Evolutionary conservation across 2,113 vertebrate species (phyloP), one percentile per base, ranked within the genome.

Genomic region (Phylloscopus trochiloides): DNA sequence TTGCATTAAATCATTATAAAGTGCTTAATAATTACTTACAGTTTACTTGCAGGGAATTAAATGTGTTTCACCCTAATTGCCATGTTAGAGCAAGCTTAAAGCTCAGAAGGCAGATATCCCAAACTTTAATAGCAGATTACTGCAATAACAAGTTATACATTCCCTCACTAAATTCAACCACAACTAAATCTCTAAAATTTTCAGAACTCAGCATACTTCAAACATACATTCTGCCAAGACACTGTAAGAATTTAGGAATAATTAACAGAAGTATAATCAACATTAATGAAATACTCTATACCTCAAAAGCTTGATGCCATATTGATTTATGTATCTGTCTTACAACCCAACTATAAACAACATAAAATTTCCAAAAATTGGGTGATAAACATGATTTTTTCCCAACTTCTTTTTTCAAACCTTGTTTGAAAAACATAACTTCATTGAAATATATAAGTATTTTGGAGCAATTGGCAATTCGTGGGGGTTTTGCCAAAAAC

Each of bases 1-100:
- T 61, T 67, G 31, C 51, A 65, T 70, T 75, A 68, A 85, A 91
- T 42, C 31, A 76, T 82, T 88, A 52, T 70, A 2, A 92, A 93
- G 45, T 32, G 28, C 52, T 93, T 89, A 91, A 78, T 95, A 93
- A 94, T 90, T 89, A 76, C 82, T 82, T 72, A 76, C 52, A 89
- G 83, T 78, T 92, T 94, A 81, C 61, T 77, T 75, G 57, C 62
- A 88, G 36, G 63, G 20, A 93, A 90, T 85, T 85, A 72, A 52
- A 90, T 48, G 43, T 75, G 70, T 79, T 92, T 88, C 78, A 82
- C 65, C 62, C 66, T 72, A 79, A 94, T 14, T 93, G 85, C 45
- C 24, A 78, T 7, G 38, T 14, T 70, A 78, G 91, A 93, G 20
- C 22, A 87, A 81, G 74, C 24, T 72, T 55, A 42, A 78, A 86